Base-by-base conservation (phyloP, 2,797 vertebrate genomes). In the Scomberomorus guttatus region DNA sequence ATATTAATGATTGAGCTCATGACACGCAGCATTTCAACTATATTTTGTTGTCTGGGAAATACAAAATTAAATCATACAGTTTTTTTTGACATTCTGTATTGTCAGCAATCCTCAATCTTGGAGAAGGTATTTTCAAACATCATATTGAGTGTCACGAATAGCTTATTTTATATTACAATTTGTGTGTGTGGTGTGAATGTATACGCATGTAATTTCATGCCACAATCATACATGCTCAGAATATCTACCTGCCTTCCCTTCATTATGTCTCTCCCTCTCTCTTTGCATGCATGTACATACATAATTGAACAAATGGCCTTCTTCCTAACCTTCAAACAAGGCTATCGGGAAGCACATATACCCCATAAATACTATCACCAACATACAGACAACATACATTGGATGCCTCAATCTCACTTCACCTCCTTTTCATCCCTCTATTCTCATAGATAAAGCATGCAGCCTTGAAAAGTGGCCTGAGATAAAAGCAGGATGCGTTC, bases 401-500 rank as follows among this genome's bases (percentile, higher is more conserved):
- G 64, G 51, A 72, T 59, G 24, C 58, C 44, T 86, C 70, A 39
- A 5, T 88, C 51, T 74, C 27, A 15, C 61, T 25, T 78, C 67
- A 75, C 52, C 62, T 60, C 37, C 48, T 68, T 83, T 64, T 78
- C 70, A 82, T 81, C 70, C 75, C 60, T 66, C 63, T 63, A 44
- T 80, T 82, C 77, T 79, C 55, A 24, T 20, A 63, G 59, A 74
- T 89, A 57, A 54, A 20, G 64, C 42, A 55, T 0, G 6, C 2
- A 75, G 77, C 75, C 46, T 71, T 81, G 51, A 84, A 81, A 77
- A 88, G 82, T 37, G 78, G 75, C 83, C 50, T 32, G 27, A 88
- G 83, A 91, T 88, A 87, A 92, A 93, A 89, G 86, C 64, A 34
- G 25, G 79, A 81, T 84, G 79, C 29, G 54, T 83, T 90, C 63